A percentile compares a stretch with the other conserved stretches of the same genome.
phyloP scores from a whole-genome alignment of 2,797 vertebrate species.

The Gadopsis bispinosus region DNA sequence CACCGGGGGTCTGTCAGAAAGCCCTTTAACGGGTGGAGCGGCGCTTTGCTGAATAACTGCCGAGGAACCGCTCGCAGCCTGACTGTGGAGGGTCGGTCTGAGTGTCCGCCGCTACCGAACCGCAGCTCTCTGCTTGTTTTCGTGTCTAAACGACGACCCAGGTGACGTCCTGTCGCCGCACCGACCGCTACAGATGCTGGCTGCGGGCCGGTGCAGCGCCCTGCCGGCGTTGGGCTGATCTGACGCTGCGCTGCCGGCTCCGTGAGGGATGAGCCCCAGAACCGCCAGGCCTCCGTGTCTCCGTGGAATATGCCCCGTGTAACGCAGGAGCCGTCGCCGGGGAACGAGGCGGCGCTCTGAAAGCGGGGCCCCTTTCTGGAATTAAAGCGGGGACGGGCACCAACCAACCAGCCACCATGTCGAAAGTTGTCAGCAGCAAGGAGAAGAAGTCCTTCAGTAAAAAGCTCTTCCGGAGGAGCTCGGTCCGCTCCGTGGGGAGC shows the following conservation, averaged over 20 bases:
- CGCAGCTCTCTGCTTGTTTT: conserved; percentile 21
- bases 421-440: conserved; percentile 85
- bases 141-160: conserved; percentile 33
- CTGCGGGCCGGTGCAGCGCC: conserved; percentile 54
- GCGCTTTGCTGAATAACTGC: conserved; percentile 80
- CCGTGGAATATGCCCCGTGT: conserved; percentile 55
- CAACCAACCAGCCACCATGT: conserved; percentile 60
- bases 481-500: conserved; percentile 91
- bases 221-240: conserved; percentile 44
- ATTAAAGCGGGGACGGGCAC: conserved; percentile 20
- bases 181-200: conserved; percentile 41
- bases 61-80: conserved; percentile 63
- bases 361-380: conserved; percentile 24
- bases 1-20: conserved; percentile 33
- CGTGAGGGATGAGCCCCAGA: conserved; percentile 40
- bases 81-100: conserved; percentile 39
- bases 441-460: conserved; percentile 96
- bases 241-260: conserved; percentile 12
- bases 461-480: conserved; percentile 90
- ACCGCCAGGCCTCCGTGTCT: conserved; percentile 52
- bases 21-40: conserved; percentile 77
- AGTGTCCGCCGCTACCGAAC: conserved; percentile 3
- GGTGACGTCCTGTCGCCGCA: conserved; percentile 53
- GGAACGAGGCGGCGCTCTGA: conserved; percentile 50
- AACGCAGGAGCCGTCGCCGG: conserved; percentile 29